Base-by-base conservation (phyloP, 2,797 vertebrate genomes). In the Ctenopoma multispine region DNA sequence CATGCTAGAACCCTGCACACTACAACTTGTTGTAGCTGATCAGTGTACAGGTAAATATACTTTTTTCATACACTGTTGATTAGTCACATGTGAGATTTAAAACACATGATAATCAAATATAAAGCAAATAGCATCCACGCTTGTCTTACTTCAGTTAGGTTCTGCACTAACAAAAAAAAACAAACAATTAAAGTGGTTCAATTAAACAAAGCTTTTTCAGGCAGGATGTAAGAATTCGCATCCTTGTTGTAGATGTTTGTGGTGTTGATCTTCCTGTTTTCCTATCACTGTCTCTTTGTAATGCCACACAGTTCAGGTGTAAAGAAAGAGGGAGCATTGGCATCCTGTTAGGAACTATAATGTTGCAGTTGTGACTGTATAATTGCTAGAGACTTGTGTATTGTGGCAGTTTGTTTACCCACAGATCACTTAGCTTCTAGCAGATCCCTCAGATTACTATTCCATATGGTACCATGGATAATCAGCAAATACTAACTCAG, bases 251-350 rank as follows among this genome's bases (percentile, higher is more conserved):
- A 18, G 12, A 20, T 56, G 17, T 12, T 23, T 55, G 21, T 34
- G 23, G 27, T 27, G 53, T 12, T 10, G 18, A 2, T 14, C 21
- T 55, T 11, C 66, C 66, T 76, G 46, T 47, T 21, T 41, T 21
- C 15, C 44, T 5, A 27, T 34, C 20, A 43, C 11, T 58, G 14
- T 20, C 24, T 50, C 20, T 17, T 46, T 43, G 18, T 2, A 54
- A 77, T 82, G 70, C n/a, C 82, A 79, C 50, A 65, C 62, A 86
- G 21, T 75, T 54, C 50, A 70, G 46, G 57, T 49, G 70, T 51
- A 29, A 77, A 70, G 13, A 8, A 44, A 47, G 46, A 36, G 29
- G 31, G 8, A 20, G 14, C 7, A 29, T 13, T 31, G 11, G 31
- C 59, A 48, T 49, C 71, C 73, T 68, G 64, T 56, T 53, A 46